Conservation (phyloP, 1,140 invertebrate genomes). For the Pogonomyrmex californicus region DNA sequence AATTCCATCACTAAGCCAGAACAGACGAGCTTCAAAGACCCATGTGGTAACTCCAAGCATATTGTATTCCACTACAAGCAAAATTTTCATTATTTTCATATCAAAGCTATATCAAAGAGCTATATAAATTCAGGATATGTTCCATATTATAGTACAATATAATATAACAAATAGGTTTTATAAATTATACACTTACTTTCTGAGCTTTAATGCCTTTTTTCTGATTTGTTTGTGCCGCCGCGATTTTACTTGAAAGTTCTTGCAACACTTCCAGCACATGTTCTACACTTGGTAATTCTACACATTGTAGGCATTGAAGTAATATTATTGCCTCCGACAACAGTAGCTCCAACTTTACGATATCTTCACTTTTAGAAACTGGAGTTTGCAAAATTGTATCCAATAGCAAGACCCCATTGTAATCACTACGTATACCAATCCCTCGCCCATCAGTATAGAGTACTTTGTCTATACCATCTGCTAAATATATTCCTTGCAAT, state of each 20-base stretch:
- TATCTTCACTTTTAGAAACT: conserved; percentile 90
- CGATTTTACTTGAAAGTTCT: conserved; percentile 92
- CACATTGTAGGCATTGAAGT: conserved; percentile 91
- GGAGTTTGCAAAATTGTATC: conserved; percentile 95
- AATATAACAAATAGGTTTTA: conserved; percentile 17
- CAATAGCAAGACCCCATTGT: conserved; percentile 95
- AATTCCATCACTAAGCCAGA: conserved; percentile 93
- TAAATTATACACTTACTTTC: conserved; percentile 88
- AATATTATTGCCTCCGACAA: conserved; percentile 95
- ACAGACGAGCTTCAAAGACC: conserved; percentile 92
- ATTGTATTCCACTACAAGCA: conserved; percentile 95
- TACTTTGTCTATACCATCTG: conserved; percentile 92
- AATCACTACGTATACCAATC: conserved; percentile 94
- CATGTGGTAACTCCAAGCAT: conserved; percentile 93
- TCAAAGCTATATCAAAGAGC: neutral
- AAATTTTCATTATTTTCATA: conserved; percentile 32
- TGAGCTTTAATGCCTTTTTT: conserved; percentile 95
- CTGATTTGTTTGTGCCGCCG: conserved; percentile 89
- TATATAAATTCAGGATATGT: neutral
- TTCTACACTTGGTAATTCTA: conserved; percentile 92
- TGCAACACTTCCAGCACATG: conserved; percentile 92
- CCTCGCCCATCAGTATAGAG: conserved; percentile 93
- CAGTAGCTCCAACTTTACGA: conserved; percentile 94
- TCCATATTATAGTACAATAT: neutral
- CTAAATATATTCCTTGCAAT: conserved; percentile 91